phyloP scores from a whole-genome alignment of 2,797 vertebrate genomes.

The Pangasius macronema region DNA sequence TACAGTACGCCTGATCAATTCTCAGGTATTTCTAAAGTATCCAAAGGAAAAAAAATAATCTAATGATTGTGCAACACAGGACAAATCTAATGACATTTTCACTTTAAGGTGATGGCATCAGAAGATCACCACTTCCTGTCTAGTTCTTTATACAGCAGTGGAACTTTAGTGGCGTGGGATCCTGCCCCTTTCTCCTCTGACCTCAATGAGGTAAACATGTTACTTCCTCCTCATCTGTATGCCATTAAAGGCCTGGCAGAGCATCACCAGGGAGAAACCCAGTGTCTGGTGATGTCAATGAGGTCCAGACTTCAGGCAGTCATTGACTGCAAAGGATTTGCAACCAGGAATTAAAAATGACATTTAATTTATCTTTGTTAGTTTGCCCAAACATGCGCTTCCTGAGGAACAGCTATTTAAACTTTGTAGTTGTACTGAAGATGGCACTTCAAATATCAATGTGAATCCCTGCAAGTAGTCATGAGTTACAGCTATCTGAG shows the following conservation, averaged over 20 bases:
- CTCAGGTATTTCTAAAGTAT: constrained; percentile 69
- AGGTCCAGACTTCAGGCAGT: background rate
- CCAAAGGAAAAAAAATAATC: background rate
- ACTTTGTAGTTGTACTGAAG: too few relatives aligned
- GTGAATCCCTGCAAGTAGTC: background rate
- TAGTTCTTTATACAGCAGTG: constrained; percentile 78
- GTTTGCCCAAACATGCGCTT: background rate
- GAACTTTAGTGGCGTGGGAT: constrained; percentile 80
- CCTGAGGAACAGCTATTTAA: background rate
- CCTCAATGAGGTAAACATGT: constrained; percentile 69
- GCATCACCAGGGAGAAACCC: background rate
- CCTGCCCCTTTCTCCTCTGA: constrained; percentile 78
- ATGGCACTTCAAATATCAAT: background rate
- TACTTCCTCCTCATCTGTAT: background rate
- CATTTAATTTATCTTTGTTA: background rate
- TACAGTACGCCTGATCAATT: constrained; percentile 79
- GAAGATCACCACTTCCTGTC: constrained; percentile 78
- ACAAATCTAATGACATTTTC: constrained; percentile 16
- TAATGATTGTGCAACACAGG: background rate
- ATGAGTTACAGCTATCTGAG: too few relatives aligned
- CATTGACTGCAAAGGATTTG: background rate
- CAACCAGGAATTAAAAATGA: too few relatives aligned
- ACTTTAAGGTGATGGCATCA: constrained; percentile 75
- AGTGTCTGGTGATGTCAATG: background rate
- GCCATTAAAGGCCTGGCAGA: background rate